Evolutionary conservation across 2,888 invertebrate genomes (phyloP), one percentile per base, ranked within the genome.

Genomic region (Allolobophora icterica): DNA sequence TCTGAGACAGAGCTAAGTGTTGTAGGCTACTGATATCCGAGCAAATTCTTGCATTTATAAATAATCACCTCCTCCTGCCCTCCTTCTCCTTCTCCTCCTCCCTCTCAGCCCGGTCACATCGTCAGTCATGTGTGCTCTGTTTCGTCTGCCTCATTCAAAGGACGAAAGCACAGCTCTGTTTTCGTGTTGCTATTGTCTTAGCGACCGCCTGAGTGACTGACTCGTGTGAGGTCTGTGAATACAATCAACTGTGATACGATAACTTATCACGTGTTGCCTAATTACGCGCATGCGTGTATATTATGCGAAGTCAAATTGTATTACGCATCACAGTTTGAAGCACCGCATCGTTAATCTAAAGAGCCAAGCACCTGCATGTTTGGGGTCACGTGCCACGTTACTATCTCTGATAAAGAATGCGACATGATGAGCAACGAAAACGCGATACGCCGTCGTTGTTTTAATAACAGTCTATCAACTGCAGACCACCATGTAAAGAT

Each of bases 371-470:
- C 71, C 71, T 71, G 71, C 71, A 71, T 71, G 71, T 71, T 17
- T 71, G 71, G 71, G 71, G 71, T 71, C 71, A 71, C 71, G 71
- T 71, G 71, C 71, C 71, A n/a, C 71, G n/a, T n/a, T 71, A 17
- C 15, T 8, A n/a, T 71, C 71, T 71, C 3, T 8, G 71, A n/a
- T 71, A 17, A n/a, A n/a, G 71, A n/a, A 2, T 1, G 52, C 24
- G 52, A 52, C 52, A 52, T 52, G 24, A 11, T 52, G 52, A 30
- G n/a, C 4, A 71, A 71, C 11, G 52, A 71, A 58, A 71, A 71
- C 30, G 71, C 71, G n/a, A 71, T 52, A 71, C n/a, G 71, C 30
- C 71, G 11, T 13, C 71, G 30, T 71, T 71, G n/a, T n/a, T 71
- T 71, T 71, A 30, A 71, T n/a, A 71, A 71, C 52, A 71, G n/a